These are phyloP conservation scores for Salvelinus sp. DNA, from an alignment of 2,113 vertebrate species.

Conservation along the genomic window DNA sequence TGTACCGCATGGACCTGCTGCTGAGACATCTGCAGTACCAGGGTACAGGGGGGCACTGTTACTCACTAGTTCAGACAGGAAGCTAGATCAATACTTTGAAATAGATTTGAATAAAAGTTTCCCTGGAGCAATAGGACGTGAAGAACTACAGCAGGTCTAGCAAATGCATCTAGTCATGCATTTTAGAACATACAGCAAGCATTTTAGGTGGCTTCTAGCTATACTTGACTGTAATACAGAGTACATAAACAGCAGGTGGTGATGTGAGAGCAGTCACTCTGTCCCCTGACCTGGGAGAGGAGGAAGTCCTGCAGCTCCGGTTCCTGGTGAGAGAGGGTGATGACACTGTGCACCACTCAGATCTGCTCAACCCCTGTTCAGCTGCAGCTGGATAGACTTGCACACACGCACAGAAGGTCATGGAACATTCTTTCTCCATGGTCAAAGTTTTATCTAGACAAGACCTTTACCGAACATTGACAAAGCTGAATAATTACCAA, in stretches of 20 bases:
- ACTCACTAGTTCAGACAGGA: neutral
- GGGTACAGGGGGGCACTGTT: neutral
- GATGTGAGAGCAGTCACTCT: neutral
- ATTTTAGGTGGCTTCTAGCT: neutral
- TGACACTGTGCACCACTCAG: conserved; percentile 91
- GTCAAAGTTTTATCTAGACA: neutral
- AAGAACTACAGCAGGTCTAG: too few species aligned
- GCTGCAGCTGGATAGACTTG: conserved; percentile 94
- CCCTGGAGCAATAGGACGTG: too few species aligned
- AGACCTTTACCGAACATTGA: neutral
- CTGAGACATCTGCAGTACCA: conserved; percentile 89
- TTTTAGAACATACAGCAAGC: too few species aligned
- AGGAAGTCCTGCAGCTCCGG: conserved; percentile 98
- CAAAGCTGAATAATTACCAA: neutral
- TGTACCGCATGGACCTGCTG: conserved; percentile 97
- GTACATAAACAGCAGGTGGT: neutral
- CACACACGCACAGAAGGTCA: neutral
- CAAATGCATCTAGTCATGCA: too few species aligned
- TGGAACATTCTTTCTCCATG: neutral
- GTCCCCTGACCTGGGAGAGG: conserved; percentile 87
- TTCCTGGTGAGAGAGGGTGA: conserved; percentile 92
- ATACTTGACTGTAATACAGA: too few species aligned
- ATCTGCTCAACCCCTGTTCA: conserved; percentile 95
- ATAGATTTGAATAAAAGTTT: neutral
- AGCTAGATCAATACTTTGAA: neutral